phyloP scores from a whole-genome alignment of 2,797 vertebrate species.

The Myotis pilosus region DNA sequence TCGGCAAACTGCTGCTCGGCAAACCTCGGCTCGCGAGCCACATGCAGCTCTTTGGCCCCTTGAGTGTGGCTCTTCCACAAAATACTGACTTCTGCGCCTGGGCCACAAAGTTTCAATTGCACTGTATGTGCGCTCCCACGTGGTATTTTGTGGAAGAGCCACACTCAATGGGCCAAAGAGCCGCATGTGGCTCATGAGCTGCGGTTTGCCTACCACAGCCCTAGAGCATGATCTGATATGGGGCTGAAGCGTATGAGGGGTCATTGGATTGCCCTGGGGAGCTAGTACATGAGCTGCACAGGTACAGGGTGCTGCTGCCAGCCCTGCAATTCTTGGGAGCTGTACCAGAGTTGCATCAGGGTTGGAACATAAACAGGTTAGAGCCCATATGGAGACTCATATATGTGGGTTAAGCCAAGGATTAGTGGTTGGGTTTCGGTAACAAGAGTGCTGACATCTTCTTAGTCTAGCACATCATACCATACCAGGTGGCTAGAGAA shows the following conservation, averaged over 20 bases:
- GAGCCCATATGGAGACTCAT: not conserved
- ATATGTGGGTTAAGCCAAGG: not conserved
- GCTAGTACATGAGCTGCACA: not conserved
- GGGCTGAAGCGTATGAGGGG: not conserved
- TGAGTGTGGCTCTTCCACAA: too few species aligned
- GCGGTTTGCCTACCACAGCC: accelerated
- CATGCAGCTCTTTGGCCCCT: too few species aligned
- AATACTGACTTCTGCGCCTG: too few species aligned
- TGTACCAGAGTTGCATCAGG: not conserved
- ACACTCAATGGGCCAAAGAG: too few species aligned
- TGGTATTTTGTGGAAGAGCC: too few species aligned
- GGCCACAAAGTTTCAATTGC: too few species aligned
- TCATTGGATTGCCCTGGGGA: not conserved
- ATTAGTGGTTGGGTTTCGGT: not conserved
- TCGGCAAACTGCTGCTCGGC: too few species aligned
- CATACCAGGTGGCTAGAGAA: not conserved
- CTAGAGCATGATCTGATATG: not conserved
- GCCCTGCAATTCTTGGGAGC: not conserved
- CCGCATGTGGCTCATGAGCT: too few species aligned
- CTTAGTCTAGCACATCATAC: not conserved
- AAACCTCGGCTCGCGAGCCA: too few species aligned
- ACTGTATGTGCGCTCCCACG: too few species aligned
- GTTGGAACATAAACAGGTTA: not conserved
- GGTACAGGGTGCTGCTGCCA: accelerated
- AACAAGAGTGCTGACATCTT: not conserved